Base-by-base conservation (phyloP, 2,888 invertebrate species). In the Ctenicera cuprea region DNA sequence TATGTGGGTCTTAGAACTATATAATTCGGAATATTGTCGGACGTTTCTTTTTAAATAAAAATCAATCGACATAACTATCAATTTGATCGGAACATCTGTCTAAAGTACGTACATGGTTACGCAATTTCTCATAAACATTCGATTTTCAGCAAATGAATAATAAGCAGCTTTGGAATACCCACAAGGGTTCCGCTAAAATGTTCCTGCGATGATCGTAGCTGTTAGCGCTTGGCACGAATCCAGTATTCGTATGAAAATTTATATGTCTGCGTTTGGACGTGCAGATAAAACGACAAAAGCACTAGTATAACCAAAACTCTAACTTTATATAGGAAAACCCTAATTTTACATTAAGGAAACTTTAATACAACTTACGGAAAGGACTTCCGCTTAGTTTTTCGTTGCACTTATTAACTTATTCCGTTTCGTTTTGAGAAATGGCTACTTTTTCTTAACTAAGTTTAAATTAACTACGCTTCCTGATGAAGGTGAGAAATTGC, bases 211-310 rank as follows among this genome's bases (percentile, higher is more conserved):
- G 38, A 59, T 59, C 38, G 59, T 18, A 30, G 59, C 38, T 59
- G 59, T 59, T 59, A 20, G 37, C 59, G 59, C 38, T 59, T 41
- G 59, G 38, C 59, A 38, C 12, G 59, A 38, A 38, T 37, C 59
- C 59, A 38, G 11, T 11, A 59, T 59, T 38, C 38, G 59, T 20
- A 38, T 59, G 37, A n/a, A 59, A 59, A 59, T 59, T 37, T 59
- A 59, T 59, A 38, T 38, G 59, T 59, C 38, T 59, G 38, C 30
- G 12, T 59, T 57, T 38, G 12, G 59, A 38, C 59, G 59, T 33
- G 57, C 7, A 33, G 57, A 57, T 57, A 57, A 57, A 57, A 30
- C 30, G 33, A 37, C 57, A 37, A 33, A 30, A 57, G 33, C 57
- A 3, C 3, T 7, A 14, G 41, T 43, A n/a, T n/a, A 43, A 45